Conservation (phyloP, 2,888 invertebrate species). For the Notodromas monacha region DNA sequence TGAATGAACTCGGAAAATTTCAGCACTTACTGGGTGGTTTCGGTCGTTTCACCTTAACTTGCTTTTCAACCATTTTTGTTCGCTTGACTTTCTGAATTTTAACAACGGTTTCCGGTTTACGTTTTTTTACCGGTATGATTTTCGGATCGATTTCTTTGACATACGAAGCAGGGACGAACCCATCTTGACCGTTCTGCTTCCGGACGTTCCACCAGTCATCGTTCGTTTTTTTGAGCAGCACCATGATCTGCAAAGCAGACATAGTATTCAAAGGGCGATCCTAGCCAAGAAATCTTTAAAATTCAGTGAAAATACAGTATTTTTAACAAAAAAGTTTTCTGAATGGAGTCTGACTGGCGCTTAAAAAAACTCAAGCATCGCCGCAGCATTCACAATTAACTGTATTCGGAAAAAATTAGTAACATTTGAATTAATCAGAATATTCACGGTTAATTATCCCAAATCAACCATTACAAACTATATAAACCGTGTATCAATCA, state of each 20-base stretch:
- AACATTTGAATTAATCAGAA: too few species aligned
- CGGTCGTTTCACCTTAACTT: constrained; percentile 37
- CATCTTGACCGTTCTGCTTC: constrained; percentile 60
- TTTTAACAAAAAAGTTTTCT: too few species aligned
- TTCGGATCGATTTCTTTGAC: constrained; percentile 67
- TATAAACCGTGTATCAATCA: too few species aligned
- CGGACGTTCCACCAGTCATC: constrained; percentile 98
- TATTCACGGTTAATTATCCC: too few species aligned
- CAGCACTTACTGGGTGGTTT: constrained; percentile 12
- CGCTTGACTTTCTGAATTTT: constrained; percentile 59
- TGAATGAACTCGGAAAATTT: not conserved
- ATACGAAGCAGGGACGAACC: constrained; percentile 91
- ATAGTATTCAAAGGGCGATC: not conserved
- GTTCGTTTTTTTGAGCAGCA: constrained; percentile 71
- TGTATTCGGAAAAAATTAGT: too few species aligned
- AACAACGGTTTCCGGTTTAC: constrained; percentile 48
- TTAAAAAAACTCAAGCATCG: too few species aligned
- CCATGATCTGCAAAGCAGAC: constrained; percentile 27
- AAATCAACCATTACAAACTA: too few species aligned
- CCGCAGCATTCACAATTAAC: too few species aligned
- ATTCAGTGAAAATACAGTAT: too few species aligned
- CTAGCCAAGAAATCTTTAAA: too few species aligned
- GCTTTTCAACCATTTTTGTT: constrained; percentile 50
- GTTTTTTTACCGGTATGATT: constrained; percentile 44
- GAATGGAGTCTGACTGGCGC: too few species aligned